A percentile compares a stretch with the other conserved stretches of the same genome.
Conservation (phyloP, 2,113 vertebrate genomes). For the Gadus chalcogrammus region DNA sequence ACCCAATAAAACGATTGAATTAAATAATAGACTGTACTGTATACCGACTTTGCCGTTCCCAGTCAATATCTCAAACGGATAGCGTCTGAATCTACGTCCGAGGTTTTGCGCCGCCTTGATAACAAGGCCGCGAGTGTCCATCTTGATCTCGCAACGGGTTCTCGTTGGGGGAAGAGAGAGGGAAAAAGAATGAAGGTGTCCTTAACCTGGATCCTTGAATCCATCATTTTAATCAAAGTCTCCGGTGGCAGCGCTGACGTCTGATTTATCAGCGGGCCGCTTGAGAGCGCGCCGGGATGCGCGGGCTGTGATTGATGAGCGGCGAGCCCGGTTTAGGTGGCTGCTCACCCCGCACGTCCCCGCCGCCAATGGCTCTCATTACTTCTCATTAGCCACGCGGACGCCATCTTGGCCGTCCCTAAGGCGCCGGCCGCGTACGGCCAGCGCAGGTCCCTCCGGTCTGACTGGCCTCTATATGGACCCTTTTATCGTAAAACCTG, state of each 20-base stretch:
- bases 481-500: slow-evolving; percentile 9
- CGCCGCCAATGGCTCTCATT: slow-evolving; percentile 12
- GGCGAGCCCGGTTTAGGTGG: not conserved
- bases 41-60: too few relatives aligned
- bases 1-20: too few relatives aligned
- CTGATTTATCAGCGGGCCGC: not conserved
- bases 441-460: slow-evolving; percentile 42
- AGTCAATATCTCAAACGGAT: too few relatives aligned
- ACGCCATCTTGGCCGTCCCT: slow-evolving; percentile 47
- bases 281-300: not conserved
- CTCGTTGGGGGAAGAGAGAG: not conserved
- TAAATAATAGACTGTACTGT: too few relatives aligned
- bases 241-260: not conserved
- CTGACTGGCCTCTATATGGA: slow-evolving; percentile 26
- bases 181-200: not conserved
- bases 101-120: too few relatives aligned
- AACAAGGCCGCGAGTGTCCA: not conserved
- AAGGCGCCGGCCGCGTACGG: slow-evolving; percentile 44
- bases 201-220: not conserved
- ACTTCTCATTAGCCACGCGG: slow-evolving; percentile 18
- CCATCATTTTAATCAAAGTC: slow-evolving; percentile 1
- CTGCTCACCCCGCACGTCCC: not conserved
- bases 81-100: too few relatives aligned
- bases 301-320: not conserved
- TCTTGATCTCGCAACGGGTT: not conserved